phyloP scores from a whole-genome alignment of 2,797 vertebrate genomes.

The Catostomus latipinnis region DNA sequence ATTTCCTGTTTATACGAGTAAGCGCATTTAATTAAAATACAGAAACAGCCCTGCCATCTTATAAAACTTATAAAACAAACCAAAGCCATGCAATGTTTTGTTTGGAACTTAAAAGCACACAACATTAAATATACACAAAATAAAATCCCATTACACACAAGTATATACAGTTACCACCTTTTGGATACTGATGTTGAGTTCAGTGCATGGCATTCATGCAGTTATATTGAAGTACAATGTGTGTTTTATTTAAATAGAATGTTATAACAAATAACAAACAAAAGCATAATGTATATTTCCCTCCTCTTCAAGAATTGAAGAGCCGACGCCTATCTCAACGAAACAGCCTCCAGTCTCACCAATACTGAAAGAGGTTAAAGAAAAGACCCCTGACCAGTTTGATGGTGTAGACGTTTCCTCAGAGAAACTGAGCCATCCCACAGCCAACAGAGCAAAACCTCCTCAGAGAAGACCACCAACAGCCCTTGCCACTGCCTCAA shows the following conservation, averaged over 20 bases:
- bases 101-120: neutral
- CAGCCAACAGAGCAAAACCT: conserved; percentile 81
- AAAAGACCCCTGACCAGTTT: conserved; percentile 69
- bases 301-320: conserved; percentile 64
- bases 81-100: neutral
- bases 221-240: neutral
- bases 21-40: conserved; percentile 1
- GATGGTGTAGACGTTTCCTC: conserved; percentile 71
- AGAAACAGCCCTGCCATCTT: neutral
- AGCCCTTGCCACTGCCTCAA: neutral
- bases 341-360: conserved; percentile 58
- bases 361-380: conserved; percentile 61
- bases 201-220: neutral
- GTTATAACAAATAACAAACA: neutral
- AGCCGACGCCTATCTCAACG: conserved; percentile 53
- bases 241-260: neutral
- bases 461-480: conserved; percentile 82
- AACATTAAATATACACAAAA: neutral
- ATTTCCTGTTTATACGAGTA: conserved; percentile 75
- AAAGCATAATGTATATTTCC: neutral
- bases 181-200: neutral
- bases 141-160: neutral
- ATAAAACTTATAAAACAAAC: neutral
- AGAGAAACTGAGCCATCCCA: conserved; percentile 81
- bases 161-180: neutral